A percentile compares a stretch with the other conserved stretches of the same genome.
These are phyloP conservation scores for Okapia johnstoni DNA, from an alignment of 2,113 vertebrate genomes.

Conservation along the genomic window DNA sequence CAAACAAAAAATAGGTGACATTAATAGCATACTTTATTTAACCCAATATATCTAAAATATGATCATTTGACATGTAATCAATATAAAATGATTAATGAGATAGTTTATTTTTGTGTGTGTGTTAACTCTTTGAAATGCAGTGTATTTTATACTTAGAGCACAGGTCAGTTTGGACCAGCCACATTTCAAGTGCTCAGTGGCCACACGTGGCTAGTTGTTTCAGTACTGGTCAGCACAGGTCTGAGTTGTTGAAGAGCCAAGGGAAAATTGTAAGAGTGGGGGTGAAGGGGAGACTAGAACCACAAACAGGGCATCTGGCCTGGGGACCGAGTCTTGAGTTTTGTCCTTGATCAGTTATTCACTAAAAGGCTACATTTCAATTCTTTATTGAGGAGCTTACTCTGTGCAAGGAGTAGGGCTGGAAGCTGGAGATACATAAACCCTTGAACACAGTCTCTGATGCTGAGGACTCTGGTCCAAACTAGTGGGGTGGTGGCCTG, in stretches of 20 bases:
- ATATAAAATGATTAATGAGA: not conserved
- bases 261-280: not conserved
- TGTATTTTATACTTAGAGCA: not conserved
- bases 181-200: not conserved
- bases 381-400: not conserved
- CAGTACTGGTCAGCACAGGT: accelerated
- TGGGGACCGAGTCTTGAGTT: not conserved
- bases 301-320: not conserved
- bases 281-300: not conserved
- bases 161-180: not conserved
- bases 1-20: not conserved
- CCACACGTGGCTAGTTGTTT: not conserved
- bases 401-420: not conserved
- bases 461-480: not conserved
- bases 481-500: not conserved
- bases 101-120: not conserved
- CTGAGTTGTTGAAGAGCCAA: not conserved
- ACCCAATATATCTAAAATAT: not conserved
- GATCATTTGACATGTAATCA: not conserved
- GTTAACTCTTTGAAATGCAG: not conserved
- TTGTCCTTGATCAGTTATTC: not conserved
- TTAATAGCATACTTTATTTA: not conserved
- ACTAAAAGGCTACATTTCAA: not conserved
- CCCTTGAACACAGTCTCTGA: not conserved
- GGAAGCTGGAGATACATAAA: not conserved